Percentiles rank a stretch among this genome's conserved stretches.
Conservation (phyloP, 1,140 invertebrate genomes). For the Neelides sp. region DNA sequence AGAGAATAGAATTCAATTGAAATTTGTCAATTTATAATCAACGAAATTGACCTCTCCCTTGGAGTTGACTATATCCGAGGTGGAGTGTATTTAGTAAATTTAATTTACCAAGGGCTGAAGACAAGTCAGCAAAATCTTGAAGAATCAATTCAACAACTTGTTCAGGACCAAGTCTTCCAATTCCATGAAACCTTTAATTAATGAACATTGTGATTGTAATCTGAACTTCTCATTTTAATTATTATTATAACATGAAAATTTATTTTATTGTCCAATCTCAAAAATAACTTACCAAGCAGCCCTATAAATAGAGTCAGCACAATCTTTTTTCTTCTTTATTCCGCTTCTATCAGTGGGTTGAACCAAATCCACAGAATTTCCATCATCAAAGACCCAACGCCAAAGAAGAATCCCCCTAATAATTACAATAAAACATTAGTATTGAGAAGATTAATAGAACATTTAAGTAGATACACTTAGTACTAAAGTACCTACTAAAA, state of each 20-base stretch:
- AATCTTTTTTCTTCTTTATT: background rate
- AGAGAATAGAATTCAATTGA: too few relatives aligned
- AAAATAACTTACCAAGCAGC: constrained; percentile 14
- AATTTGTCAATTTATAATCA: too few relatives aligned
- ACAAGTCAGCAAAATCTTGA: constrained; percentile 17
- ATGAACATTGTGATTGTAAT: too few relatives aligned
- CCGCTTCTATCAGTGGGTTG: constrained; percentile 12
- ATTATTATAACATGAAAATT: too few relatives aligned
- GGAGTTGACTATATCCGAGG: too few relatives aligned
- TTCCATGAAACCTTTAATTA: too few relatives aligned
- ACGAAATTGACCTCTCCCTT: too few relatives aligned
- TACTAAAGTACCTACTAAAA: background rate
- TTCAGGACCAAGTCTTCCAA: constrained; percentile 1
- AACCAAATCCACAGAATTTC: constrained; percentile 18
- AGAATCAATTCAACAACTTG: constrained; percentile 12
- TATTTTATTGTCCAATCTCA: too few relatives aligned
- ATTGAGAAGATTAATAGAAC: background rate
- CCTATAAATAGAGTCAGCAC: constrained; percentile 3
- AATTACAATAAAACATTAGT: background rate
- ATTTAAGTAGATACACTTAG: background rate
- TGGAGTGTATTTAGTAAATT: too few relatives aligned
- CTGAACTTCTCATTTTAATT: too few relatives aligned
- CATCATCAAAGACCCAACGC: constrained; percentile 28
- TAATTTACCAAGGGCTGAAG: constrained; percentile 16
- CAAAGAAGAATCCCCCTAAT: constrained; percentile 25